A percentile compares a stretch with the other conserved stretches of the same genome.
Evolutionary conservation across 2,113 vertebrate species (phyloP).

Genomic region (Perca schrenkii): DNA sequence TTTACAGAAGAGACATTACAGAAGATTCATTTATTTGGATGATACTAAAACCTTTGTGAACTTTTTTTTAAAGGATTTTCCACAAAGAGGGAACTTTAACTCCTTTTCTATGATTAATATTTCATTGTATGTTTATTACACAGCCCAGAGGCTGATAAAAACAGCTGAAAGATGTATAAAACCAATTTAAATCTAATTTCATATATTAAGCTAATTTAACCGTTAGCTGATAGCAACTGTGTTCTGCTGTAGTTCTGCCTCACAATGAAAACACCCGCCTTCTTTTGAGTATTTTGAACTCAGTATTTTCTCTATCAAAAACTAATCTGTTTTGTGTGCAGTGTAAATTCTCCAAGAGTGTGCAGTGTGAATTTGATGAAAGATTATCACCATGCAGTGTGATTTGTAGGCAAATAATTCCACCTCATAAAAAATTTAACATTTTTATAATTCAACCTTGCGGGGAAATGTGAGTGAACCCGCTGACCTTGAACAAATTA

Average conservation of each 20-base stretch:
- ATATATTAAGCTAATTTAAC: constrained; percentile 32
- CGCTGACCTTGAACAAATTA: constrained; percentile 26
- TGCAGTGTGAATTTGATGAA: constrained; percentile 14
- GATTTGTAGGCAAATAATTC: constrained; percentile 20
- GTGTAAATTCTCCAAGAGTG: not conserved
- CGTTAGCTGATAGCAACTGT: constrained; percentile 5
- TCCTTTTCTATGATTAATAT: constrained; percentile 40
- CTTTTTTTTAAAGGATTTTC: too few relatives aligned
- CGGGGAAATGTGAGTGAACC: constrained; percentile 5
- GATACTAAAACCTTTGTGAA: constrained; percentile 5
- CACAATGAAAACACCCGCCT: not conserved
- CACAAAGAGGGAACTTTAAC: not conserved
- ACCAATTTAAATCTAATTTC: constrained; percentile 45
- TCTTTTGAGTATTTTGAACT: not conserved
- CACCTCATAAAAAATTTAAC: constrained; percentile 29
- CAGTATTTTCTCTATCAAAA: constrained; percentile 24
- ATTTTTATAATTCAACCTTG: constrained; percentile 4
- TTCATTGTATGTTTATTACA: constrained; percentile 46
- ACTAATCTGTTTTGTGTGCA: constrained; percentile 1
- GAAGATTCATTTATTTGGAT: constrained; percentile 3
- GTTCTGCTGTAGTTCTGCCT: constrained; percentile 12
- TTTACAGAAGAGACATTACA: not conserved
- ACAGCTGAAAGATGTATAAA: constrained; percentile 33
- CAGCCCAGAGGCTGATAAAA: constrained; percentile 26
- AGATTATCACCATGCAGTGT: not conserved